Conservation (phyloP, 2,797 vertebrate genomes). For the Takifugu rubripes region DNA sequence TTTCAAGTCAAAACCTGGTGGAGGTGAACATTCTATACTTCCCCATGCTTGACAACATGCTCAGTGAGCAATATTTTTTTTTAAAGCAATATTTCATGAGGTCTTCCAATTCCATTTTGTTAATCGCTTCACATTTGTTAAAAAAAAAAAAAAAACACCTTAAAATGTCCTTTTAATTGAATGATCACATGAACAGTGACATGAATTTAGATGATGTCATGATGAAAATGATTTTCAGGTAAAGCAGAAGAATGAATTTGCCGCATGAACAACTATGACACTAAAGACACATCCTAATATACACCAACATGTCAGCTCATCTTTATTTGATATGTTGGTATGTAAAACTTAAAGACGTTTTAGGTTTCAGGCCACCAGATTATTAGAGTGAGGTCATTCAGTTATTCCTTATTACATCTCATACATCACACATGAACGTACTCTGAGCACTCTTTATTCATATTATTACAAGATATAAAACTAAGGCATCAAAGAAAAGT, state of each 20-base stretch:
- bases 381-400: conserved; percentile 19
- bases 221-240: conserved; percentile 7
- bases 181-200: conserved; percentile 35
- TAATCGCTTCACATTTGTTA: no score
- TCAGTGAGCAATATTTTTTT: no score
- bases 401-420: conserved; percentile 34
- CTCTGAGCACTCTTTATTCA: conserved; percentile 16
- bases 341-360: conserved; percentile 8
- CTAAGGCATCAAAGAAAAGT: conserved; percentile 56
- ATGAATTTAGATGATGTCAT: conserved; percentile 38
- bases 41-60: no score
- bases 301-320: background rate
- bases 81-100: no score
- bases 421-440: conserved; percentile 19
- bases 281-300: background rate
- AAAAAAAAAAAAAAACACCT: background rate
- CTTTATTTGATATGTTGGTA: conserved; percentile 2
- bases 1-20: no score
- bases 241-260: conserved; percentile 21
- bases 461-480: conserved; percentile 33
- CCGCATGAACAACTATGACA: conserved; percentile 16
- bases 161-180: conserved; percentile 36
- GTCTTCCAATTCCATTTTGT: no score
- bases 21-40: no score
- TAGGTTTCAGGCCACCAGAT: conserved; percentile 20